Base-by-base conservation (phyloP, 2,888 invertebrate species). In the Troglohyphantes excavatus region DNA sequence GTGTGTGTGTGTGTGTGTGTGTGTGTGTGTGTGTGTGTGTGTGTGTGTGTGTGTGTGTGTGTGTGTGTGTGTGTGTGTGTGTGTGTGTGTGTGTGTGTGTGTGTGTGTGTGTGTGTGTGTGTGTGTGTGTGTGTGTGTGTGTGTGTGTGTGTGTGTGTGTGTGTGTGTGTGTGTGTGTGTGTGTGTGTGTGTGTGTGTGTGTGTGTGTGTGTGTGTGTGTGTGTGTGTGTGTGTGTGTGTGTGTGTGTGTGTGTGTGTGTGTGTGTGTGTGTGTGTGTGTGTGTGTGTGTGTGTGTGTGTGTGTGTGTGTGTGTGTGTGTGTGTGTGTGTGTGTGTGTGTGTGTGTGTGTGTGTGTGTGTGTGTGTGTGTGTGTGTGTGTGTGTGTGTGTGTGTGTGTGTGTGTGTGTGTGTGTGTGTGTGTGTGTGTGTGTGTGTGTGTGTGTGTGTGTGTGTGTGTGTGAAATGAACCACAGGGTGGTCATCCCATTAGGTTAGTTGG, bases 381-480 rank as follows among this genome's bases (percentile, higher is more conserved):
- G 9, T 63, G 19, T 63, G 21, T 63, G 19, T 59, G 59, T 59
- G 19, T 59, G 19, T 59, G 19, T 59, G 19, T 59, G 19, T 59
- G 59, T 59, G 19, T 59, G 19, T 59, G 19, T 59, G 19, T 59
- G 59, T 59, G 19, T 59, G 19, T 59, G 19, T 59, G 19, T 59
- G 19, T 59, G 19, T 59, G 19, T 59, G 19, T 63, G 19, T 59
- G 19, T 59, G 19, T 59, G 19, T 59, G 19, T n/a, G 19, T 59
- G 19, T 59, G 19, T n/a, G 19, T 59, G 19, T 59, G 59, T 63
- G 59, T 59, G 59, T 59, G 59, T 59, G 59, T 59, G 59, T 59
- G 59, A n/a, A 11, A 46, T 46, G n/a, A n/a, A n/a, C n/a, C n/a
- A n/a, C n/a, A n/a, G n/a, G n/a, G n/a, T n/a, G n/a, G n/a, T n/a